A percentile compares a stretch with the other conserved stretches of the same genome.
Conservation (phyloP, 2,888 invertebrate species). For the Clepsis dumicolana region DNA sequence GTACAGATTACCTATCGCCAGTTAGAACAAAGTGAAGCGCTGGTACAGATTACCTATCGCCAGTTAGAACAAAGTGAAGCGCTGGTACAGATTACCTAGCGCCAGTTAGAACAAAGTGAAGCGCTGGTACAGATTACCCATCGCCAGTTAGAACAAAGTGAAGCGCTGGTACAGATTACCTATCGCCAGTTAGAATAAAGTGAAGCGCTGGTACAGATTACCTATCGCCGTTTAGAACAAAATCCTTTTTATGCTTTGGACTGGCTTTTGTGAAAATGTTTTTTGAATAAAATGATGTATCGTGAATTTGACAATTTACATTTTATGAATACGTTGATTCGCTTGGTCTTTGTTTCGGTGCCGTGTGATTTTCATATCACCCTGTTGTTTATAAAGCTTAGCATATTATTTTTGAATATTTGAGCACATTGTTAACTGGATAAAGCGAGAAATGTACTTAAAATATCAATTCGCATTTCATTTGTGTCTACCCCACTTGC, state of each 20-base stretch:
- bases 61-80: no score
- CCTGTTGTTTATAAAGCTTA: neutral
- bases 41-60: no score
- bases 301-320: slow-evolving; percentile 21
- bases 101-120: slow-evolving; percentile 9
- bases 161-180: slow-evolving; percentile 27
- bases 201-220: slow-evolving; percentile 28
- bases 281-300: slow-evolving; percentile 6
- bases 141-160: slow-evolving; percentile 9
- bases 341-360: neutral
- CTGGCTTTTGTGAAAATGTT: slow-evolving; percentile 14
- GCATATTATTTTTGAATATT: neutral
- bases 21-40: no score
- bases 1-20: no score
- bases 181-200: slow-evolving; percentile 14
- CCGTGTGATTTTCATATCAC: neutral
- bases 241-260: neutral
- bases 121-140: slow-evolving; percentile 27
- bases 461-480: no score
- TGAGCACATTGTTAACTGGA: no score
- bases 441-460: no score
- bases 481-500: no score
- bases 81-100: slow-evolving; percentile 26
- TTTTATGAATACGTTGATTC: slow-evolving; percentile 26
- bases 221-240: slow-evolving; percentile 18